Evolutionary conservation across 2,113 vertebrate genomes (phyloP).

Genomic region (Paedocypris sp.): DNA sequence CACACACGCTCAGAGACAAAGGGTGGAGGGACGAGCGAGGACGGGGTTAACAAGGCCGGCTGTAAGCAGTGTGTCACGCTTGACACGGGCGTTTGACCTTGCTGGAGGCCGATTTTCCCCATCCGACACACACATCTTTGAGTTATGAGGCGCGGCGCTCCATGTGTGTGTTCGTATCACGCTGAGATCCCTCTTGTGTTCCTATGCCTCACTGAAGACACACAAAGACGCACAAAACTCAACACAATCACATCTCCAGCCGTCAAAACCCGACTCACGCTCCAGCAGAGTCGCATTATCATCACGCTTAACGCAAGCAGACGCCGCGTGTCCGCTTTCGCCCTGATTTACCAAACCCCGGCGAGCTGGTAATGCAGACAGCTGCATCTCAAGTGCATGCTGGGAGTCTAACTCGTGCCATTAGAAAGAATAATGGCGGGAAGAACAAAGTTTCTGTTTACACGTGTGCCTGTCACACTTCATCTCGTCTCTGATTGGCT

Average conservation of each 20-base stretch:
- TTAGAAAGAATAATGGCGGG: no score
- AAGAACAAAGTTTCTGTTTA: no score
- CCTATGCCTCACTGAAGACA: conserved; percentile 6
- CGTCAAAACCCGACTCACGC: not conserved
- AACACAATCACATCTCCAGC: not conserved
- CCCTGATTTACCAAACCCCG: no score
- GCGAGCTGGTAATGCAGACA: no score
- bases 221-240: conserved; percentile 2
- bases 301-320: not conserved
- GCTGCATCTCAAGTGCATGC: no score
- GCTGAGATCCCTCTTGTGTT: not conserved
- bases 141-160: conserved; percentile 2
- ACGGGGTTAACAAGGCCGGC: conserved; percentile 45
- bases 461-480: no score
- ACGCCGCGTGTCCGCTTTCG: no score
- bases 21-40: not conserved
- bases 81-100: conserved; percentile 65
- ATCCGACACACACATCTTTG: not conserved
- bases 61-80: conserved; percentile 59
- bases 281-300: not conserved
- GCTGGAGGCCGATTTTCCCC: conserved; percentile 36
- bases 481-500: no score
- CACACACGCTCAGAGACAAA: not conserved
- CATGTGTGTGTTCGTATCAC: not conserved
- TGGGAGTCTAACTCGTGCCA: no score